These are phyloP conservation scores for Eurosta solidaginis DNA, from an alignment of 1,140 invertebrate species.

Conservation along the genomic window DNA sequence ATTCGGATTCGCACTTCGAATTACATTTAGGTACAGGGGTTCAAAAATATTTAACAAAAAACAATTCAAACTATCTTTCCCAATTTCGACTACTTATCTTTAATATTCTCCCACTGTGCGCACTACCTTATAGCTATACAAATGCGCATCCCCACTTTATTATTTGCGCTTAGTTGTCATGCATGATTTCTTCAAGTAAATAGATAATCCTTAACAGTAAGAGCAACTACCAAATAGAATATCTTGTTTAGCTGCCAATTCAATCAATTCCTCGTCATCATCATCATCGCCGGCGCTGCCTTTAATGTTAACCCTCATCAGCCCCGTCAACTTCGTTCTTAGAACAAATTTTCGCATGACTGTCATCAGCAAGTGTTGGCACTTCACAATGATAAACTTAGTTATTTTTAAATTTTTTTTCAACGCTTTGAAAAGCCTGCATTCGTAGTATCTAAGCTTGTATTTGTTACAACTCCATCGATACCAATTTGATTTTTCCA, in stretches of 20 bases:
- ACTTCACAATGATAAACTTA: background rate
- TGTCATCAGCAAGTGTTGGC: background rate
- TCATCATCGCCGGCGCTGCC: background rate
- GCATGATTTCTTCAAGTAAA: background rate
- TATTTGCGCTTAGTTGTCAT: background rate
- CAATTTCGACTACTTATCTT: too few relatives aligned
- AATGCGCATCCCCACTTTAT: background rate
- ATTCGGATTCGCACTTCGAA: too few relatives aligned
- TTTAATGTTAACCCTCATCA: background rate
- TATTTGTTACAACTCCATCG: background rate
- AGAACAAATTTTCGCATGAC: conserved; percentile 7
- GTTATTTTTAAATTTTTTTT: background rate
- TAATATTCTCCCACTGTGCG: too few relatives aligned
- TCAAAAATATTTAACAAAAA: too few relatives aligned
- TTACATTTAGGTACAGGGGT: too few relatives aligned
- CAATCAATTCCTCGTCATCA: background rate
- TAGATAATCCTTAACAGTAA: conserved; percentile 4
- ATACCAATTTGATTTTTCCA: conserved; percentile 2
- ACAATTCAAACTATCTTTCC: too few relatives aligned
- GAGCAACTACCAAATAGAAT: background rate
- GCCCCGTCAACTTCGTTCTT: background rate
- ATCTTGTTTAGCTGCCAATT: background rate
- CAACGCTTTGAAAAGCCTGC: background rate
- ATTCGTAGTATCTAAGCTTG: too few relatives aligned
- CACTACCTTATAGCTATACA: background rate